Evolutionary conservation across 2,797 vertebrate genomes (phyloP), one percentile per base, ranked within the genome.

Genomic region (Centroberyx gerrardi): DNA sequence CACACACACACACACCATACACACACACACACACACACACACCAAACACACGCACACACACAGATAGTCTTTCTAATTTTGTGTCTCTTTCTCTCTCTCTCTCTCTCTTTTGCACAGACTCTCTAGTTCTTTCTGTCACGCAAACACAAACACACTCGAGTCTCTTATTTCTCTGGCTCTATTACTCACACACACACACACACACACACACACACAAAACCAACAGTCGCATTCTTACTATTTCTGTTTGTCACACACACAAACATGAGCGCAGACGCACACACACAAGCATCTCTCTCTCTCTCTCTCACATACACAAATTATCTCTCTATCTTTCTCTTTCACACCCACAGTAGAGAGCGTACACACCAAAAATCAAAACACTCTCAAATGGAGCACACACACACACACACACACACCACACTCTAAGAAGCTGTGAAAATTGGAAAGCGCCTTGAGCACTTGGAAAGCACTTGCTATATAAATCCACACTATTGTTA

Each of bases 401-500:
- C n/a, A 48, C 63, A 48, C 8, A 22, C 38, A 31, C 46, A 60
- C 70, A 61, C 44, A 59, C 48, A 55, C 42, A 29, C 12, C 15
- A 17, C 13, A 15, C 31, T 75, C 17, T 64, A 61, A 64, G 70
- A 72, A 71, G 67, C 60, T 5, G 70, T 73, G 76, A 81, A 80
- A 82, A 75, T 70, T 71, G 64, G 33, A 77, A 72, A 77, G 72
- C 15, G 62, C 78, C 77, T 60, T 2, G 22, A 82, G 85, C 61
- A 12, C 62, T 80, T 68, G 76, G 76, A 79, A 77, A 77, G 76
- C 71, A n/a, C 72, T 76, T 28, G 61, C 68, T 80, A 48, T 80
- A 48, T 83, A 86, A 82, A 87, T 80, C 76, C 80, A 75, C 62
- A 65, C 67, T 54, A 33, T 84, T 83, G 85, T 91, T 85, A 51